phyloP scores from a whole-genome alignment of 2,797 vertebrate species.

The Carduelis carduelis region DNA sequence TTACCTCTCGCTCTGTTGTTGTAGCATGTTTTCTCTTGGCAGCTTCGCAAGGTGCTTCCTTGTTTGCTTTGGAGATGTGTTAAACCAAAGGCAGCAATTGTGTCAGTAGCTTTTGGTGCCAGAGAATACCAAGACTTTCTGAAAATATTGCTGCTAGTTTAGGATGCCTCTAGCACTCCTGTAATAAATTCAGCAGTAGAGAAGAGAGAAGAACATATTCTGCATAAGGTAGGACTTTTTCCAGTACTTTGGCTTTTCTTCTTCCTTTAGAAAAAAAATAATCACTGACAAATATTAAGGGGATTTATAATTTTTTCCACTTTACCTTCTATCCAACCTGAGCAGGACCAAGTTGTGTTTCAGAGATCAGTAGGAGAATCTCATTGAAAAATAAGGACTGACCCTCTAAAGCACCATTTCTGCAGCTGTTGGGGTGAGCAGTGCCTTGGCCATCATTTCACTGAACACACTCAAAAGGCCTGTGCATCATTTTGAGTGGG shows the following conservation, averaged over 20 bases:
- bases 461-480: neutral
- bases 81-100: neutral
- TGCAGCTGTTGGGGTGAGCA: neutral
- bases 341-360: neutral
- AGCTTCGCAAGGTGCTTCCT: constrained; percentile 6
- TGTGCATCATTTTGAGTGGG: neutral
- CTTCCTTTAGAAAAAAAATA: neutral
- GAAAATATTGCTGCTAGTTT: constrained; percentile 22
- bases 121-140: neutral
- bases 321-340: neutral
- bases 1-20: neutral
- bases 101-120: neutral
- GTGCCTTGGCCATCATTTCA: neutral
- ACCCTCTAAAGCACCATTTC: neutral
- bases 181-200: constrained; percentile 22
- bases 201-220: constrained; percentile 30
- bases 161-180: neutral
- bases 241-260: neutral
- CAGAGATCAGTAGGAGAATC: neutral
- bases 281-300: neutral
- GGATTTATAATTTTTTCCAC: neutral
- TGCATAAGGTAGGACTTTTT: constrained; percentile 24
- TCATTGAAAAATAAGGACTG: neutral
- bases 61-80: neutral
- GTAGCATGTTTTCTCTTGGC: constrained; percentile 35